These are phyloP conservation scores for Brienomyrus longianalis DNA, from an alignment of 2,113 vertebrate species.

Conservation along the genomic window DNA sequence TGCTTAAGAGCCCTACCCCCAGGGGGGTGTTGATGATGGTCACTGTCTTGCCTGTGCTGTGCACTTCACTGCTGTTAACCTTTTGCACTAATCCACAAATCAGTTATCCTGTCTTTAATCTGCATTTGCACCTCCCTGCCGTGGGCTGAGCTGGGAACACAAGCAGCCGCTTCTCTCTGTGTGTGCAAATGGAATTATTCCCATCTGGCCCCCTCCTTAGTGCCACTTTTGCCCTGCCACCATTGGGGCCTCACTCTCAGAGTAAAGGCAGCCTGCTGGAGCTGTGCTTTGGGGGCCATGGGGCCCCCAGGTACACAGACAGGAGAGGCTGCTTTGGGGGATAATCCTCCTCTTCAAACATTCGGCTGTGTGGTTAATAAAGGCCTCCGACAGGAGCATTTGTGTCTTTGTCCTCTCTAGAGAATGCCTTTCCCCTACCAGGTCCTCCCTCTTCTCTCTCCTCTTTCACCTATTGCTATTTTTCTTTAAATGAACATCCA, in stretches of 20 bases:
- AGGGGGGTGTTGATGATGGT: background rate
- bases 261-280: background rate
- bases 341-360: conserved; percentile 15
- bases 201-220: background rate
- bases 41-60: background rate
- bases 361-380: background rate
- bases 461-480: background rate
- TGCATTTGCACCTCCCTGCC: background rate
- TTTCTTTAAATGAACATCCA: background rate
- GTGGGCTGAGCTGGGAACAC: background rate
- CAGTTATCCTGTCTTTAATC: conserved; percentile 3
- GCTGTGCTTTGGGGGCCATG: background rate
- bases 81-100: conserved; percentile 12
- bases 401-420: conserved; percentile 3
- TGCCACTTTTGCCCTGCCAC: background rate
- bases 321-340: background rate
- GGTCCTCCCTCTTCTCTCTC: background rate
- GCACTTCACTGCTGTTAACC: background rate
- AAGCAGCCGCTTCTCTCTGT: background rate
- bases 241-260: background rate
- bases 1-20: background rate
- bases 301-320: background rate
- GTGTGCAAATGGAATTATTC: background rate
- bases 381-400: background rate
- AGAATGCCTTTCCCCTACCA: background rate